A percentile compares a stretch with the other conserved stretches of the same genome.
Evolutionary conservation across 1,140 invertebrate species (phyloP).

Genomic region (Neoseiulus cucumeris): DNA sequence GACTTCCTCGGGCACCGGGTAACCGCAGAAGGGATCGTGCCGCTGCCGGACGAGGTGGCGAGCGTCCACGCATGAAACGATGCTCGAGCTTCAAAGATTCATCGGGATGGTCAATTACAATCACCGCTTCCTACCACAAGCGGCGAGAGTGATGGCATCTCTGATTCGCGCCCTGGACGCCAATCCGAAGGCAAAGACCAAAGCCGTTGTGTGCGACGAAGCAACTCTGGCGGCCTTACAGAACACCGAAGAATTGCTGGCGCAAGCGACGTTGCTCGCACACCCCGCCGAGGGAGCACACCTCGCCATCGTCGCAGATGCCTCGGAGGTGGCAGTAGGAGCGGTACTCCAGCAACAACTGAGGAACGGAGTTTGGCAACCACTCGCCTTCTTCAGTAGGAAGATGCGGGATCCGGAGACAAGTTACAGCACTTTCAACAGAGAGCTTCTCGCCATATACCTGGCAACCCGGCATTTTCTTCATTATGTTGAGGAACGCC

Average conservation of each 20-base stretch:
- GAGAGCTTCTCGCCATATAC: too few species aligned
- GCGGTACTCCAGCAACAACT: background rate
- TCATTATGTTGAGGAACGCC: too few species aligned
- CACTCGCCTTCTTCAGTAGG: constrained; percentile 15
- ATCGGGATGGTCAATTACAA: constrained; percentile 27
- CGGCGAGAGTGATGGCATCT: constrained; percentile 14
- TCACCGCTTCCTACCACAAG: constrained; percentile 24
- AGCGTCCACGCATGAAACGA: constrained; percentile 24
- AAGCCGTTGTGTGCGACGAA: background rate
- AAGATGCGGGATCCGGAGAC: too few species aligned
- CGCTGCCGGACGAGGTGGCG: constrained; percentile 23
- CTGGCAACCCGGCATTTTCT: too few species aligned
- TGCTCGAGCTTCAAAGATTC: constrained; percentile 23
- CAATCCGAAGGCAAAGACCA: background rate
- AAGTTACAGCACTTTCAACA: too few species aligned
- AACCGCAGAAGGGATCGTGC: constrained; percentile 20
- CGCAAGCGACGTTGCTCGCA: constrained; percentile 9
- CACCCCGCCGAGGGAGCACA: constrained; percentile 2
- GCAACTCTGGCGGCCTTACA: constrained; percentile 23
- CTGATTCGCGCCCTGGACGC: background rate
- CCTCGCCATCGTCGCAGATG: background rate
- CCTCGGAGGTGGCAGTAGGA: constrained; percentile 12
- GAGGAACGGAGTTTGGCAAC: background rate
- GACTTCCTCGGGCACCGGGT: constrained; percentile 25
- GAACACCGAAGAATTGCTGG: constrained; percentile 24